Conservation (phyloP, 1,140 invertebrate species). For the Lepidostoma basale region DNA sequence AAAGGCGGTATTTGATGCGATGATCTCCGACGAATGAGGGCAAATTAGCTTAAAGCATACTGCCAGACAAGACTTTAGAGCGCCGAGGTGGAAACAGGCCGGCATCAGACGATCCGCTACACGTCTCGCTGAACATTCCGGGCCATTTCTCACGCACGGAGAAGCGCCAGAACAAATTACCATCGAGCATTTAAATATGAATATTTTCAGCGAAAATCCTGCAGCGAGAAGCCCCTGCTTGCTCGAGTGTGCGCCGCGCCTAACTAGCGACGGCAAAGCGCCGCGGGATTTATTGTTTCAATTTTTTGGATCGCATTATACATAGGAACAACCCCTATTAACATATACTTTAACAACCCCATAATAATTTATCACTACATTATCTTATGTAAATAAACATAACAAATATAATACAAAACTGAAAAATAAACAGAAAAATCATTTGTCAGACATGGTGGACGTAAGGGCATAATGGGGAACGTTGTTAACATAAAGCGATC, state of each 20-base stretch:
- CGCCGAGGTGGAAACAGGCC: neutral
- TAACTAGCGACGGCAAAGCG: too few species aligned
- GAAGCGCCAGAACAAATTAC: constrained; percentile 24
- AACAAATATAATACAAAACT: too few species aligned
- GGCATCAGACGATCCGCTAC: neutral
- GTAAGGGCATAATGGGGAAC: too few species aligned
- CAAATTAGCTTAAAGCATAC: neutral
- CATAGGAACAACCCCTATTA: too few species aligned
- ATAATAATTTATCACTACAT: too few species aligned
- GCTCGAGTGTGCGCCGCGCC: constrained; percentile 3
- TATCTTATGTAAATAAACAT: too few species aligned
- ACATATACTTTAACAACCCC: too few species aligned
- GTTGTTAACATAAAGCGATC: too few species aligned
- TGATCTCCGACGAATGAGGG: neutral
- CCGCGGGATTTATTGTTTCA: too few species aligned
- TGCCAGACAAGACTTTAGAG: constrained; percentile 2
- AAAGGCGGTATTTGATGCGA: constrained; percentile 13
- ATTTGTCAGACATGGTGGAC: too few species aligned
- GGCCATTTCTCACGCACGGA: constrained; percentile 36
- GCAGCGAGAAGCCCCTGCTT: neutral
- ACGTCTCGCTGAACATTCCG: constrained; percentile 33
- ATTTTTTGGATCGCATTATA: too few species aligned
- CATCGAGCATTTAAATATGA: constrained; percentile 39
- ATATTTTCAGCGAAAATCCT: constrained; percentile 26
- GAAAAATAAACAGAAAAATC: too few species aligned